A percentile compares a stretch with the other conserved stretches of the same genome.
Evolutionary conservation across 1,140 invertebrate genomes (phyloP).

Genomic region (Eriocheir sinensis): DNA sequence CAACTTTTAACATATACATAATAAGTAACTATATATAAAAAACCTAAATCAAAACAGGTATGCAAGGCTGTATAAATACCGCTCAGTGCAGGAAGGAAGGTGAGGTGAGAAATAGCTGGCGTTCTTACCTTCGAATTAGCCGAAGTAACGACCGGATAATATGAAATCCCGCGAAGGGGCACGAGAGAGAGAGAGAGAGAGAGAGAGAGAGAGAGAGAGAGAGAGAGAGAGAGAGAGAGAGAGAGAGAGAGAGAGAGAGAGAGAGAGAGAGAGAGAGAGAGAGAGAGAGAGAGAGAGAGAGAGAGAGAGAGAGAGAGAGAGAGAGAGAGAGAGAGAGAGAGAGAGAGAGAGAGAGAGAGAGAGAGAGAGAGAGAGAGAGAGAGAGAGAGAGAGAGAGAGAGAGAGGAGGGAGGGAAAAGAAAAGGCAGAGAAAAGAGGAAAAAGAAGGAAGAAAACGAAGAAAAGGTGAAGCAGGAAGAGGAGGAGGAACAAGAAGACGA

Average conservation of each 20-base stretch:
- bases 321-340: neutral
- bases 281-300: neutral
- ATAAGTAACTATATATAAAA: no score
- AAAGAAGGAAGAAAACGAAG: neutral
- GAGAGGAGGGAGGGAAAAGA: slow-evolving; percentile 40
- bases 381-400: slow-evolving; percentile 30
- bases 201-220: slow-evolving; percentile 38
- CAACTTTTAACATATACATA: no score
- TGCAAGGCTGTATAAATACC: no score
- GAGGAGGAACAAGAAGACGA: neutral
- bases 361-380: neutral
- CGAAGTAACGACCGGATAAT: neutral
- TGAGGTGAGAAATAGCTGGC: no score
- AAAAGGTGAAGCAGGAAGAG: neutral
- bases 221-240: neutral
- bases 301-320: neutral
- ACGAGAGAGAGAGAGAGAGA: slow-evolving; percentile 41
- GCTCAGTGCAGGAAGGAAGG: no score
- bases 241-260: neutral
- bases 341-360: neutral
- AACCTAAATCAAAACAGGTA: no score
- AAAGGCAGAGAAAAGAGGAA: neutral
- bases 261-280: neutral
- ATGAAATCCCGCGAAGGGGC: slow-evolving; percentile 36
- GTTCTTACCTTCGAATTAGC: no score